These are phyloP conservation scores for Calliphora vicina DNA, from an alignment of 1,140 invertebrate species.

Conservation along the genomic window DNA sequence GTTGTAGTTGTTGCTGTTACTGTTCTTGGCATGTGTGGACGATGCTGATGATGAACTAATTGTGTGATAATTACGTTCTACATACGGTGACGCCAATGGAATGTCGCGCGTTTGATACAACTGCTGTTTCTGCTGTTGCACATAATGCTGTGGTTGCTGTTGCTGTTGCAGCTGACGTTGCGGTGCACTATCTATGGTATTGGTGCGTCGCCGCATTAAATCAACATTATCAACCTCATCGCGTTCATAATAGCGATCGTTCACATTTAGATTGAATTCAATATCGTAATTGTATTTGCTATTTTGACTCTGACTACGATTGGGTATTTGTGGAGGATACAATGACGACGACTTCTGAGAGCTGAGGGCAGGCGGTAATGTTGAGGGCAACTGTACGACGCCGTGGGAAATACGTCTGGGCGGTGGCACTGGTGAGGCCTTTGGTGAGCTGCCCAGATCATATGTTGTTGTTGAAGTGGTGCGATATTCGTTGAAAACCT, in stretches of 20 bases:
- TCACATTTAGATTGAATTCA: conserved; percentile 56
- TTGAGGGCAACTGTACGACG: neutral
- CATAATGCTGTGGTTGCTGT: neutral
- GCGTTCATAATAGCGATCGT: conserved; percentile 40
- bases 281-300: conserved; percentile 58
- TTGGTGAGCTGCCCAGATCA: neutral
- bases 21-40: conserved; percentile 32
- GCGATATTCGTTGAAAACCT: conserved; percentile 54
- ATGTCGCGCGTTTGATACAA: conserved; percentile 53
- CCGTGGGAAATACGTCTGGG: conserved; percentile 23
- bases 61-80: conserved; percentile 63
- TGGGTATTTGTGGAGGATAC: neutral
- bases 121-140: conserved; percentile 38
- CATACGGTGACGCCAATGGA: conserved; percentile 41
- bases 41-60: conserved; percentile 48
- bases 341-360: neutral
- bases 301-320: conserved; percentile 4
- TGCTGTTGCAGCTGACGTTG: conserved; percentile 21
- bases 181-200: conserved; percentile 46
- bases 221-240: conserved; percentile 5
- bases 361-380: neutral
- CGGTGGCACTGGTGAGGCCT: conserved; percentile 10
- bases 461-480: conserved; percentile 39
- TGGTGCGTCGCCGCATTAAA: conserved; percentile 18
- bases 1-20: neutral